Percentiles rank a stretch among this genome's conserved stretches.
phyloP scores from a whole-genome alignment of 2,113 vertebrate species.

The Psilopogon haemacephalus region DNA sequence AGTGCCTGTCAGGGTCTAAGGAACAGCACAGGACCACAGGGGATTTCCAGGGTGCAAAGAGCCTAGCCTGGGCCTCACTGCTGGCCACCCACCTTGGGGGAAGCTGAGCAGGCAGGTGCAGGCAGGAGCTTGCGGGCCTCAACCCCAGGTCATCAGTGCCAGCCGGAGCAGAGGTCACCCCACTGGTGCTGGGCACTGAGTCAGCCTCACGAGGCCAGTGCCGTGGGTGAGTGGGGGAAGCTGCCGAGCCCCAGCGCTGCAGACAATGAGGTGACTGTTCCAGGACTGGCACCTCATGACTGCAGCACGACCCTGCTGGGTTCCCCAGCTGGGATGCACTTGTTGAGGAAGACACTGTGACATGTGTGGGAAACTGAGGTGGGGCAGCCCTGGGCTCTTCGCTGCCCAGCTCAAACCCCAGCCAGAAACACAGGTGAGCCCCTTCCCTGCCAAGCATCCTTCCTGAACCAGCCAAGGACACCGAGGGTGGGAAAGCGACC shows the following conservation, averaged over 20 bases:
- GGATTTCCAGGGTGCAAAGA: neutral
- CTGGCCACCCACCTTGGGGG: fast-evolving
- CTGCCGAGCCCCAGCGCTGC: neutral
- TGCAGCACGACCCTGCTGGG: fast-evolving
- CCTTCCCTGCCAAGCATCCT: neutral
- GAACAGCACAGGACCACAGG: neutral
- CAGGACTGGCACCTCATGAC: neutral
- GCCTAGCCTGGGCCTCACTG: neutral
- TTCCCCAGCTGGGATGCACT: neutral
- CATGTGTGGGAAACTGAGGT: fast-evolving
- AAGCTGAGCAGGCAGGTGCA: neutral
- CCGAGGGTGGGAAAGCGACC: fast-evolving
- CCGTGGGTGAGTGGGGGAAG: neutral
- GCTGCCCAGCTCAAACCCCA: neutral
- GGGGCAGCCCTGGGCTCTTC: neutral
- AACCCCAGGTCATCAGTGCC: neutral
- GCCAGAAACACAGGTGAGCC: fast-evolving
- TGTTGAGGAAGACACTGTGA: fast-evolving
- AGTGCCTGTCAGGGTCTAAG: neutral
- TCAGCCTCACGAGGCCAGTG: constrained; percentile 49
- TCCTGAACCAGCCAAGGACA: neutral
- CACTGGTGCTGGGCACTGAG: constrained; percentile 20
- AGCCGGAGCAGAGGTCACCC: constrained; percentile 16
- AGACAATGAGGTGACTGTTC: constrained; percentile 55
- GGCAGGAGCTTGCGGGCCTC: neutral